phyloP scores from a whole-genome alignment of 2,888 invertebrate genomes.

The Brenthis hecate region DNA sequence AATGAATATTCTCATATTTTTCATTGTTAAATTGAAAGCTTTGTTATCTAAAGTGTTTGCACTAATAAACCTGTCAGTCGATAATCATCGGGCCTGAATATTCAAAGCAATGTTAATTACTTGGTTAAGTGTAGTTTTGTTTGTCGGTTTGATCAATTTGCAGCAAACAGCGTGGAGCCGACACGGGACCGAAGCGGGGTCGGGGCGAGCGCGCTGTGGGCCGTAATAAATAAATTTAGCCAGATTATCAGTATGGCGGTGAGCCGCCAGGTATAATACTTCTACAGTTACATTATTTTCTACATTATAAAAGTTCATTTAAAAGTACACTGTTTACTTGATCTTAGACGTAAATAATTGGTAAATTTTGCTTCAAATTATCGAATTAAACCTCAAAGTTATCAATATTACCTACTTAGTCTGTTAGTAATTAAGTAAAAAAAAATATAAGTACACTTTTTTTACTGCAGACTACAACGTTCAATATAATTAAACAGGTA shows the following conservation, averaged over 20 bases:
- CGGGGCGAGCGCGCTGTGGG: constrained; percentile 26
- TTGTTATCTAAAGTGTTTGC: neutral
- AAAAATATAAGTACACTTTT: no score
- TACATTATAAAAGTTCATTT: no score
- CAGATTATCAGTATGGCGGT: constrained; percentile 64
- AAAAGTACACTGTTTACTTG: no score
- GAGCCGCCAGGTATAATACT: constrained; percentile 39
- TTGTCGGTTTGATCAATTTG: constrained; percentile 33
- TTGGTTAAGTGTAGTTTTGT: constrained; percentile 15
- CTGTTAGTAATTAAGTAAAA: no score
- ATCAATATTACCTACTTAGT: no score
- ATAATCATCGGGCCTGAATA: constrained; percentile 13
- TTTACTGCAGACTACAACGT: no score
- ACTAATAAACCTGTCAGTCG: neutral
- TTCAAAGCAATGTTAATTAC: constrained; percentile 24
- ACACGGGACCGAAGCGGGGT: constrained; percentile 31
- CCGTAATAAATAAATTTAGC: constrained; percentile 69
- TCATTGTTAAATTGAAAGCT: neutral
- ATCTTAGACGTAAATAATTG: no score
- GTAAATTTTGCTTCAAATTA: no score
- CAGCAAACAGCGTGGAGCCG: constrained; percentile 34
- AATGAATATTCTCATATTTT: neutral
- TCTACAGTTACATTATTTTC: neutral
- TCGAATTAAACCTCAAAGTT: no score
- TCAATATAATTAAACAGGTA: no score